Conservation (phyloP, 2,797 vertebrate genomes). For the Apogon hyalosoma region DNA sequence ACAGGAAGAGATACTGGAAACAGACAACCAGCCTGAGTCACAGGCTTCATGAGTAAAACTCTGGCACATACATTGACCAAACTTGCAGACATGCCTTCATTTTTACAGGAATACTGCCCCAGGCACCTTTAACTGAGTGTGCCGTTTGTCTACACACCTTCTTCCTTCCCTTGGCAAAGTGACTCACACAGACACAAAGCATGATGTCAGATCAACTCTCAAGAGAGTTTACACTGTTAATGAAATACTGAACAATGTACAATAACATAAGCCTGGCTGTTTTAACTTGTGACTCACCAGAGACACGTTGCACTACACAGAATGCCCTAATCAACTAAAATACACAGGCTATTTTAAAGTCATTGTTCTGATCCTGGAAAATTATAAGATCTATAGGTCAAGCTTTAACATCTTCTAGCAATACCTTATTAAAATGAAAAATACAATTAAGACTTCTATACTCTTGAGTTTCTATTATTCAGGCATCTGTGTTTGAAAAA, state of each 20-base stretch:
- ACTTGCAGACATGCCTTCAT: slow-evolving; percentile 69
- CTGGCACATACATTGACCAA: slow-evolving; percentile 70
- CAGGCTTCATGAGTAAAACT: slow-evolving; percentile 67
- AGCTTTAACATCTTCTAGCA: background rate
- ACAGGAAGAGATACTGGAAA: slow-evolving; percentile 81
- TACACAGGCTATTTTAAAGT: slow-evolving; percentile 9
- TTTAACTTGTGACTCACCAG: slow-evolving; percentile 70
- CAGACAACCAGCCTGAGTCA: slow-evolving; percentile 83
- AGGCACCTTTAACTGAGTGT: slow-evolving; percentile 65
- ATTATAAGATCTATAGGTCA: too few species aligned
- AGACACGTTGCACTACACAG: slow-evolving; percentile 42
- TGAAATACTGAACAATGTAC: slow-evolving; percentile 78
- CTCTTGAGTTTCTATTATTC: slow-evolving; percentile 17
- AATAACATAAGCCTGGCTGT: slow-evolving; percentile 61
- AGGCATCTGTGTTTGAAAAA: slow-evolving; percentile 54
- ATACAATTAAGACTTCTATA: slow-evolving; percentile 7
- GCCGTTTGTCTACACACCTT: slow-evolving; percentile 70
- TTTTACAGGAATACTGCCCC: slow-evolving; percentile 73
- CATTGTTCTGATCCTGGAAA: background rate
- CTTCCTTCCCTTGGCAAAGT: slow-evolving; percentile 76
- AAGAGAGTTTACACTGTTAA: slow-evolving; percentile 66
- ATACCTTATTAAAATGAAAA: slow-evolving; percentile 7
- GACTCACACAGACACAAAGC: slow-evolving; percentile 80
- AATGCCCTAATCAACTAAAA: slow-evolving; percentile 16
- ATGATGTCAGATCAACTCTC: slow-evolving; percentile 76